Conservation (phyloP, 2,113 vertebrate genomes). For the Sisor rabdophorus region DNA sequence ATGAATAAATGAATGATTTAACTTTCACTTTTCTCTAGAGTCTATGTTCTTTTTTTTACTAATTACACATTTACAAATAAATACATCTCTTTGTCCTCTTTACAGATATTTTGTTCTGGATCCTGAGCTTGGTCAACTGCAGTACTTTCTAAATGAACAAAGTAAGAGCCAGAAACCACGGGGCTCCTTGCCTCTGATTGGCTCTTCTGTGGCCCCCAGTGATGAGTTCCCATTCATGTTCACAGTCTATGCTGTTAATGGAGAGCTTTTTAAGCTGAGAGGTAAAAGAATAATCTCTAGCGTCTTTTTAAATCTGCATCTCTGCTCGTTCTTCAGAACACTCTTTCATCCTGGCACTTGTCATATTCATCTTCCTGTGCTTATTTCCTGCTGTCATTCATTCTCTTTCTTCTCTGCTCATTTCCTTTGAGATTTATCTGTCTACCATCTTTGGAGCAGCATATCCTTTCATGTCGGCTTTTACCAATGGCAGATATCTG, state of each 20-base stretch:
- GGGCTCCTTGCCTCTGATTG: slow-evolving; percentile 79
- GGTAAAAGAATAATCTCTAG: slow-evolving; percentile 62
- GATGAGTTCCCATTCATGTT: slow-evolving; percentile 86
- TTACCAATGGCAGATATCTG: neutral
- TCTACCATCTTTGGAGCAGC: slow-evolving; percentile 15
- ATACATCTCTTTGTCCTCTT: slow-evolving; percentile 4
- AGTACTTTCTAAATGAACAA: slow-evolving; percentile 85
- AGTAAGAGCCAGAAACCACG: slow-evolving; percentile 80
- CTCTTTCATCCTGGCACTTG: neutral
- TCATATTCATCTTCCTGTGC: slow-evolving; percentile 25
- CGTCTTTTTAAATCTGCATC: neutral
- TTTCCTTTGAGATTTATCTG: slow-evolving; percentile 25
- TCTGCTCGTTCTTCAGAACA: slow-evolving; percentile 14
- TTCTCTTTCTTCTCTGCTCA: slow-evolving; percentile 27
- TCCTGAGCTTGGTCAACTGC: slow-evolving; percentile 78
- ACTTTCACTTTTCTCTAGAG: neutral
- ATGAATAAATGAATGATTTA: too few species aligned
- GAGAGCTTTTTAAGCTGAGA: slow-evolving; percentile 85
- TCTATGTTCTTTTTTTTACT: neutral
- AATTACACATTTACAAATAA: neutral
- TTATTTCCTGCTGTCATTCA: slow-evolving; percentile 3
- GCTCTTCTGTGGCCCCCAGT: slow-evolving; percentile 78
- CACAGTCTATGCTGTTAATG: slow-evolving; percentile 77
- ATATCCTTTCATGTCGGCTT: slow-evolving; percentile 10
- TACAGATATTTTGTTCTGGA: slow-evolving; percentile 81